phyloP scores from a whole-genome alignment of 2,797 vertebrate species.

The Myotis vivesi region DNA sequence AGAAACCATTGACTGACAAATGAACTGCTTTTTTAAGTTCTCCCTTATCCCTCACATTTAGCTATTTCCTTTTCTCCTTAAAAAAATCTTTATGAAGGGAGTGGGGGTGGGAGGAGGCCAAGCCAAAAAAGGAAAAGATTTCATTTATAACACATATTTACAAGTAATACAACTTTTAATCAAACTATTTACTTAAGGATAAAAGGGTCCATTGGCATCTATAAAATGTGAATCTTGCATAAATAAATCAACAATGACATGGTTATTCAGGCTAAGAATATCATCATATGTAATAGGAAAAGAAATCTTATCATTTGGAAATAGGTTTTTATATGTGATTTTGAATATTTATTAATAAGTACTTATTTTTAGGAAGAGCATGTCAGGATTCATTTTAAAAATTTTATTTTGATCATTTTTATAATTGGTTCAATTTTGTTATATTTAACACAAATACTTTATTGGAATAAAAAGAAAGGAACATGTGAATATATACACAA shows the following conservation, averaged over 20 bases:
- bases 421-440: not conserved
- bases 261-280: not conserved
- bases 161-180: constrained; percentile 8
- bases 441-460: not conserved
- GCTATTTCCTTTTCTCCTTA: constrained; percentile 34
- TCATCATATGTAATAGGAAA: constrained; percentile 36
- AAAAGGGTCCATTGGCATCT: not conserved
- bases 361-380: constrained; percentile 21
- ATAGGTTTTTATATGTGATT: constrained; percentile 1
- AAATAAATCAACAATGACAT: constrained; percentile 9
- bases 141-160: constrained; percentile 41
- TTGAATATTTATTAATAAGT: constrained; percentile 38
- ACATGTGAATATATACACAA: not conserved
- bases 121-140: not conserved
- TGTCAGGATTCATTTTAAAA: constrained; percentile 26
- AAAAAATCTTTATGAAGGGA: not conserved
- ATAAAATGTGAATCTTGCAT: constrained; percentile 26
- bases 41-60: not conserved
- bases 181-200: constrained; percentile 19
- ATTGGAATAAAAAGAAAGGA: not conserved
- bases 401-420: constrained; percentile 35
- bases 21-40: constrained; percentile 23
- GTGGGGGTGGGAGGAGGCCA: not conserved
- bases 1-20: not conserved
- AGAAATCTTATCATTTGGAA: constrained; percentile 30